Conservation (phyloP, 2,888 invertebrate genomes). For the Drosophila anomalata region DNA sequence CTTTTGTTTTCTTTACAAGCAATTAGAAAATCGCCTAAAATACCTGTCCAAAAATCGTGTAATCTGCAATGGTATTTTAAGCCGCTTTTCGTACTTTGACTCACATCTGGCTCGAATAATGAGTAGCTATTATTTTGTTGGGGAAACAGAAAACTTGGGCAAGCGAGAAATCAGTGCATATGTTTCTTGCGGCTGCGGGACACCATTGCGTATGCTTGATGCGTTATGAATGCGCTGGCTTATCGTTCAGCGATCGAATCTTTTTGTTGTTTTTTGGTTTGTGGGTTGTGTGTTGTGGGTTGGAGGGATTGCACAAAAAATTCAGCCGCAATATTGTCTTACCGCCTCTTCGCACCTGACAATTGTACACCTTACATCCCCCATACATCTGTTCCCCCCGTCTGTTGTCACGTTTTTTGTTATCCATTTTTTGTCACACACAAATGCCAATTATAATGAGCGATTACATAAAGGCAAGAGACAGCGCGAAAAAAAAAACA, state of each 20-base stretch:
- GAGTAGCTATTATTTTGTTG: neutral
- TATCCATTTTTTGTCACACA: constrained; percentile 58
- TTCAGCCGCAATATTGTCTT: constrained; percentile 34
- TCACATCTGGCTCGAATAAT: constrained; percentile 20
- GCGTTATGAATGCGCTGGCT: constrained; percentile 44
- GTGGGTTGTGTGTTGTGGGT: constrained; percentile 16
- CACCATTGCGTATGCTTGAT: constrained; percentile 65
- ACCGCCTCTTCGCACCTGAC: constrained; percentile 22
- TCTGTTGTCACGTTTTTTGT: constrained; percentile 13
- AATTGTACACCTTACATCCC: neutral
- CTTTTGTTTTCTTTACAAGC: neutral
- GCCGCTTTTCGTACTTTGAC: constrained; percentile 33
- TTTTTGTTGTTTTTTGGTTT: constrained; percentile 27
- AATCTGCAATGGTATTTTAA: constrained; percentile 28
- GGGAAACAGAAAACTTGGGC: constrained; percentile 13
- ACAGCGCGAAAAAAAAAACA: constrained; percentile 35
- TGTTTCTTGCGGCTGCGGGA: constrained; percentile 24
- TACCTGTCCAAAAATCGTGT: constrained; percentile 15
- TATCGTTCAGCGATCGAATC: constrained; percentile 52
- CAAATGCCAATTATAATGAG: constrained; percentile 75
- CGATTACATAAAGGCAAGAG: constrained; percentile 69
- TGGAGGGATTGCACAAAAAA: constrained; percentile 36
- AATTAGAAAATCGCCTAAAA: neutral
- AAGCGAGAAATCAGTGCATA: constrained; percentile 29
- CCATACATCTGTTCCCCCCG: neutral